These are phyloP conservation scores for Aegithalos caudatus DNA, from an alignment of 2,113 vertebrate species.

Conservation along the genomic window DNA sequence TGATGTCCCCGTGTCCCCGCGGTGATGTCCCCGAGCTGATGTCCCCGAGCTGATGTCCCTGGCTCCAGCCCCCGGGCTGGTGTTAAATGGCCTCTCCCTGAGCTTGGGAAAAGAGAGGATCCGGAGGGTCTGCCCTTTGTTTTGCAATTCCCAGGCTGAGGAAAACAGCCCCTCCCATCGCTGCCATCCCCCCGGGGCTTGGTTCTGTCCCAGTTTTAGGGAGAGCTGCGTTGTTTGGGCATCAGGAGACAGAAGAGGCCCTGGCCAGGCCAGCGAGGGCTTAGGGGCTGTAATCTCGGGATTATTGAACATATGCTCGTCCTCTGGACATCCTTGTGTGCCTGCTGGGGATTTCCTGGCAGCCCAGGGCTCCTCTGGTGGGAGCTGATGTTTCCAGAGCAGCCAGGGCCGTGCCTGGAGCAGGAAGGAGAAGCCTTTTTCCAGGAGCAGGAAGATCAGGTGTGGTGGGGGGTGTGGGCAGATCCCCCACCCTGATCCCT, in stretches of 20 bases:
- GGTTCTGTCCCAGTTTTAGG: neutral
- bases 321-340: neutral
- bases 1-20: neutral
- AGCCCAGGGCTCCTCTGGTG: neutral
- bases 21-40: neutral
- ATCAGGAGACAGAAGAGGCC: neutral
- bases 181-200: neutral
- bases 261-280: neutral
- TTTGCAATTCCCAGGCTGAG: neutral
- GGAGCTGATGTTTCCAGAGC: neutral
- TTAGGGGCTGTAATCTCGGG: conserved; percentile 2
- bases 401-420: neutral
- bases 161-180: neutral
- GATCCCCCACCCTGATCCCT: neutral
- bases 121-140: neutral
- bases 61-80: neutral
- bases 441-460: neutral
- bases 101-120: neutral
- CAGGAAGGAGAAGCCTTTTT: neutral
- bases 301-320: conserved; percentile 5
- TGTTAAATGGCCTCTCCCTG: neutral
- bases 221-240: neutral
- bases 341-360: neutral
- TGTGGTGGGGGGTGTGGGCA: neutral
- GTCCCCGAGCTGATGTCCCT: neutral